Evolutionary conservation across 2,113 vertebrate genomes (phyloP), one percentile per base, ranked within the genome.

Genomic region (Solenodon paradoxus): DNA sequence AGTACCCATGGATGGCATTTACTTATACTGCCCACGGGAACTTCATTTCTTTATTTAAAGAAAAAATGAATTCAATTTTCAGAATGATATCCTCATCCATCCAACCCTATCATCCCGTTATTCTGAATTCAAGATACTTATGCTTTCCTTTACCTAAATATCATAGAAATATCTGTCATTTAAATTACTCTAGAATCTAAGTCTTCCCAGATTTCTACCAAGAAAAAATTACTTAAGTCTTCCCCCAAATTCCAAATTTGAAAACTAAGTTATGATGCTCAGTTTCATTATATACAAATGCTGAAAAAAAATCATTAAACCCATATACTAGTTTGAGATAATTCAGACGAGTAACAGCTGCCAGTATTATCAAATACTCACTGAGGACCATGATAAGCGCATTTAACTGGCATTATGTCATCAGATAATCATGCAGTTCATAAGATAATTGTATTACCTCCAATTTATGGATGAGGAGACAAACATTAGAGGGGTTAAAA

Each of bases 401-500:
- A 32, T 30, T 10, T 66, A 66, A 51, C 17, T 90, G 51, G 38
- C 45, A 69, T 38, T 28, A 51, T 69, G 77, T 77, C 82, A 75
- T 28, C 13, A 30, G 69, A 42, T 42, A 55, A 91, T 24, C 17
- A 51, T 5, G 49, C 17, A 77, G 59, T 26, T 47, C 40, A 35
- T 9, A 6, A 66, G 42, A 26, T 19, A 38, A 12, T 77, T 47
- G 63, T 47, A 75, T 63, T 49, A 51, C 40, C 68, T 38, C n/a
- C 10, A 89, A 28, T 38, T 49, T 81, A 77, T 42, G 42, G 59
- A 61, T 55, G 69, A 90, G 45, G 13, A 87, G 86, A 64, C 12
- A 63, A 84, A 75, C 26, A 79, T 71, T 61, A 77, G 49, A 85
- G 88, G 26, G n/a, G 5, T 90, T 95, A 32, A 51, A 95, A 84